phyloP scores from a whole-genome alignment of 2,888 invertebrate genomes.

The Oscheius sp. region DNA sequence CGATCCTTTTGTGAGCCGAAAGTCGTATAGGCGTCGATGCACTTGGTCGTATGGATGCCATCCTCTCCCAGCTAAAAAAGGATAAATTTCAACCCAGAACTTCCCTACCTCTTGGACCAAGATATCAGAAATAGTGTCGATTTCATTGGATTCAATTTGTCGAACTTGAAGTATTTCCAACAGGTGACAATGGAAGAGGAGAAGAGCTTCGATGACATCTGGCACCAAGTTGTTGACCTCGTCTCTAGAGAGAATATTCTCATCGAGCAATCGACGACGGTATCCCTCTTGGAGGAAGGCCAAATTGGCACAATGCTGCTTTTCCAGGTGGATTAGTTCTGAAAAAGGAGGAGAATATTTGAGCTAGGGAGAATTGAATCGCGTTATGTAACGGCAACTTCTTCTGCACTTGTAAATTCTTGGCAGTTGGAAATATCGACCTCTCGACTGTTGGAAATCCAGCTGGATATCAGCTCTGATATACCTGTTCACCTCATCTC shows the following conservation, averaged over 20 bases:
- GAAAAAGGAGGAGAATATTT: constrained; percentile 13
- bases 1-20: constrained; percentile 55
- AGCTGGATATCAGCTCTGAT: too few species aligned
- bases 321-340: constrained; percentile 57
- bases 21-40: constrained; percentile 58
- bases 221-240: constrained; percentile 61
- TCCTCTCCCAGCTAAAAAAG: constrained; percentile 37
- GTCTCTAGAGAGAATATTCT: constrained; percentile 46
- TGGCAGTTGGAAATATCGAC: too few species aligned
- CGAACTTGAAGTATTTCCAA: constrained; percentile 62
- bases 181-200: constrained; percentile 67
- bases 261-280: constrained; percentile 54
- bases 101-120: constrained; percentile 75
- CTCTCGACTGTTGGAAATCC: too few species aligned
- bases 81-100: neutral
- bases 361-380: too few species aligned
- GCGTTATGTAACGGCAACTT: too few species aligned
- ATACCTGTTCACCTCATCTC: too few species aligned
- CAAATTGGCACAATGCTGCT: constrained; percentile 60
- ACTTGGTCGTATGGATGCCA: constrained; percentile 30
- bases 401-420: too few species aligned
- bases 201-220: constrained; percentile 69
- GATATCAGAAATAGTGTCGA: constrained; percentile 68
- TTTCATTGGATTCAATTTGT: constrained; percentile 49
- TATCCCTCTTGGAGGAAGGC: constrained; percentile 60